Evolutionary conservation across 1,140 invertebrate species (phyloP).

Genomic region (Charaxes varanes): DNA sequence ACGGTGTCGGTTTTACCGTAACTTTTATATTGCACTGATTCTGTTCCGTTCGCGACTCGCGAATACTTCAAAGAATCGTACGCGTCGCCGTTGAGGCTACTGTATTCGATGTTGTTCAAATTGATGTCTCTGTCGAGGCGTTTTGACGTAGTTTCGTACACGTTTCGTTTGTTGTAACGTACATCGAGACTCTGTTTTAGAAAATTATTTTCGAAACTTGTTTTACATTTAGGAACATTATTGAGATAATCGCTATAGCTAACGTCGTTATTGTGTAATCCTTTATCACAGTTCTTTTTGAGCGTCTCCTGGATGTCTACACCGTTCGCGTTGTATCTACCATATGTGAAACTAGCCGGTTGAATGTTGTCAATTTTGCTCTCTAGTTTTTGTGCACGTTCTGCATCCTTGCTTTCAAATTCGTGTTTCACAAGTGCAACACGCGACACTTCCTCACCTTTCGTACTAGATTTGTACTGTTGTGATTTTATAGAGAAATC

Average conservation of each 20-base stretch:
- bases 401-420: conserved; percentile 58
- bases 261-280: conserved; percentile 64
- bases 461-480: conserved; percentile 39
- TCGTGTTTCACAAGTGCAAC: conserved; percentile 60
- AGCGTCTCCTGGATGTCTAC: conserved; percentile 63
- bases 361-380: conserved; percentile 43
- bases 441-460: conserved; percentile 47
- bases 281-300: conserved; percentile 69
- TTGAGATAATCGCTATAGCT: conserved; percentile 61
- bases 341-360: conserved; percentile 48
- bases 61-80: conserved; percentile 70
- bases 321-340: conserved; percentile 51
- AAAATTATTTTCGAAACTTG: conserved; percentile 69
- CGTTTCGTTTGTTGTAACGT: conserved; percentile 61
- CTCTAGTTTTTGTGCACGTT: conserved; percentile 38
- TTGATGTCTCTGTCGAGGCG: conserved; percentile 59
- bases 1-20: conserved; percentile 64
- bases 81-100: conserved; percentile 54
- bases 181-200: conserved; percentile 62
- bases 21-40: conserved; percentile 64
- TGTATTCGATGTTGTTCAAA: conserved; percentile 59
- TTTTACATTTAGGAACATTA: conserved; percentile 72
- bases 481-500: conserved; percentile 49
- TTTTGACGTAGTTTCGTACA: conserved; percentile 48
- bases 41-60: conserved; percentile 63